A percentile compares a stretch with the other conserved stretches of the same genome.
Conservation (phyloP, 2,888 invertebrate species). For the Chalcosyrphus nemorum region DNA sequence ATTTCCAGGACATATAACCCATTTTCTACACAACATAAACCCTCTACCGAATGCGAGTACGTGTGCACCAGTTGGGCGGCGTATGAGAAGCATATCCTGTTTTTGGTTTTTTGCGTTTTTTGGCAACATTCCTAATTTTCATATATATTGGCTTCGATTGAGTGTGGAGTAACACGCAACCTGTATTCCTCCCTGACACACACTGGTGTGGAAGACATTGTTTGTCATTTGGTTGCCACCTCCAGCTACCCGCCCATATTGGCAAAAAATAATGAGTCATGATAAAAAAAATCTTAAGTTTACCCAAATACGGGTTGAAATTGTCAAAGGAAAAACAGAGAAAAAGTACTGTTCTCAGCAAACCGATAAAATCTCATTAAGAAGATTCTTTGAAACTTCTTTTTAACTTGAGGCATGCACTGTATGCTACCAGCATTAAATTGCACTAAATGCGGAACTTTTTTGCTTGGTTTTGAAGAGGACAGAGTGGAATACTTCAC, state of each 20-base stretch:
- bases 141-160: slow-evolving; percentile 52
- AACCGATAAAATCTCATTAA: slow-evolving; percentile 50
- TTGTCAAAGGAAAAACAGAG: background rate
- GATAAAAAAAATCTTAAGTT: slow-evolving; percentile 5
- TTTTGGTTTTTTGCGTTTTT: slow-evolving; percentile 32
- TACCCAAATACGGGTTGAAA: background rate
- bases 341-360: background rate
- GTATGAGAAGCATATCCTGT: slow-evolving; percentile 23
- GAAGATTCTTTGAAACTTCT: background rate
- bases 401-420: slow-evolving; percentile 29
- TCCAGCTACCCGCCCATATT: background rate
- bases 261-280: slow-evolving; percentile 34
- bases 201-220: background rate
- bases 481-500: slow-evolving; percentile 27
- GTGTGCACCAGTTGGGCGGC: background rate
- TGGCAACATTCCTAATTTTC: slow-evolving; percentile 63
- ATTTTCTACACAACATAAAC: slow-evolving; percentile 34
- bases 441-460: slow-evolving; percentile 38
- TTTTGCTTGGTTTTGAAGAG: background rate
- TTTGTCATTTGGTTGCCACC: slow-evolving; percentile 33
- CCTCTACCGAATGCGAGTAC: background rate
- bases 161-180: slow-evolving; percentile 45
- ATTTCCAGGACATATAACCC: slow-evolving; percentile 50
- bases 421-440: background rate
- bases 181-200: slow-evolving; percentile 1